Evolutionary conservation across 1,140 invertebrate genomes (phyloP).

Genomic region (Psilanteris sp.): DNA sequence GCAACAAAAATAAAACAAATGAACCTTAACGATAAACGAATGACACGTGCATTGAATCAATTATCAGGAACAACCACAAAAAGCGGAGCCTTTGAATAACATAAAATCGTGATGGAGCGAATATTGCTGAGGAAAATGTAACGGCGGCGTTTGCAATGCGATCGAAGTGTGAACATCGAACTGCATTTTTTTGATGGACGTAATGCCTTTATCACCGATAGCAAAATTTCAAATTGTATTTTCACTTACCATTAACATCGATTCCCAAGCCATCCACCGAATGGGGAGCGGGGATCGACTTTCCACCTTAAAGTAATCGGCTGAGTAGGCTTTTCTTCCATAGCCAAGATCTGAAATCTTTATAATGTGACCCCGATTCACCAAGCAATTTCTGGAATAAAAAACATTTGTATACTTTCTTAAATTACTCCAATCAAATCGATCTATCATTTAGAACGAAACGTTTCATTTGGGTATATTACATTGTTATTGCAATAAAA

Average conservation of each 20-base stretch:
- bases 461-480: conserved; percentile 11
- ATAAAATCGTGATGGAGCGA: conserved; percentile 47
- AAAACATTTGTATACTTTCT: conserved; percentile 58
- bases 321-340: conserved; percentile 84
- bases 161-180: conserved; percentile 49
- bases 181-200: conserved; percentile 53
- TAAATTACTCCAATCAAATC: conserved; percentile 32
- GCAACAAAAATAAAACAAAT: conserved; percentile 18
- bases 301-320: conserved; percentile 86
- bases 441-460: conserved; percentile 3
- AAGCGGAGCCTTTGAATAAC: conserved; percentile 53
- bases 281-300: conserved; percentile 83
- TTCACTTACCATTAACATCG: conserved; percentile 83
- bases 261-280: conserved; percentile 88
- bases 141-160: conserved; percentile 29
- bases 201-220: conserved; percentile 49
- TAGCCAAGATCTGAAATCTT: conserved; percentile 91
- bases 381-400: conserved; percentile 88
- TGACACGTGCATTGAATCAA: conserved; percentile 48
- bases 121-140: conserved; percentile 51
- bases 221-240: conserved; percentile 51
- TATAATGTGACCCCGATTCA: conserved; percentile 87
- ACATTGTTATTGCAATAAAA: too few relatives aligned
- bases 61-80: conserved; percentile 40
- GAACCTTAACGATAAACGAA: conserved; percentile 35